These are phyloP conservation scores for Phocides pigmalion DNA, from an alignment of 1,140 invertebrate species.

Conservation along the genomic window DNA sequence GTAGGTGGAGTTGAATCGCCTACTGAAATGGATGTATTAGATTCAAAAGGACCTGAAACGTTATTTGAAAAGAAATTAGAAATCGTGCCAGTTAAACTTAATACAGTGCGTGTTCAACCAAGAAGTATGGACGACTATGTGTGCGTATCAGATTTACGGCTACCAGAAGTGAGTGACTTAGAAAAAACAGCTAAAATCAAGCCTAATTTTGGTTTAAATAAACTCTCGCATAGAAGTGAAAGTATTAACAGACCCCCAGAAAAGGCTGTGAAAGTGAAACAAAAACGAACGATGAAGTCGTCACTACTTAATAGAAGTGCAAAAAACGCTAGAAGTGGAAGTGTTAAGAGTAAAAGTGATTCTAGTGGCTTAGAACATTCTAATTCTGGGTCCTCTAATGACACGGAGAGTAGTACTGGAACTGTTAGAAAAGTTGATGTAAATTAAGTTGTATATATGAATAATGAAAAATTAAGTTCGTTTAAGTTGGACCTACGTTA, in stretches of 20 bases:
- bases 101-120: slow-evolving; percentile 51
- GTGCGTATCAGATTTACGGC: slow-evolving; percentile 61
- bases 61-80: slow-evolving; percentile 76
- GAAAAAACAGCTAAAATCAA: slow-evolving; percentile 76
- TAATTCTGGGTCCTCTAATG: slow-evolving; percentile 80
- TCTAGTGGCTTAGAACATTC: slow-evolving; percentile 74
- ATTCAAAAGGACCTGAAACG: slow-evolving; percentile 80
- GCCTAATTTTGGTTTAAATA: slow-evolving; percentile 74
- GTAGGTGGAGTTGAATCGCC: slow-evolving; percentile 74
- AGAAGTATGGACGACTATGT: slow-evolving; percentile 70
- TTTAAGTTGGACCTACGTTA: no score
- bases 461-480: no score
- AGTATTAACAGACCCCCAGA: slow-evolving; percentile 72
- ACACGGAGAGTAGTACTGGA: slow-evolving; percentile 81
- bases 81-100: slow-evolving; percentile 73
- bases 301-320: slow-evolving; percentile 58
- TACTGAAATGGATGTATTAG: slow-evolving; percentile 68
- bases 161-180: slow-evolving; percentile 64
- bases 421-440: slow-evolving; percentile 75
- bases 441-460: slow-evolving; percentile 32
- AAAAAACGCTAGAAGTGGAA: slow-evolving; percentile 49
- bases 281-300: slow-evolving; percentile 59
- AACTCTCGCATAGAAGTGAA: slow-evolving; percentile 72
- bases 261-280: slow-evolving; percentile 70
- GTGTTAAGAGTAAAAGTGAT: slow-evolving; percentile 57